phyloP scores from a whole-genome alignment of 2,797 vertebrate species.

The Lycodopsis pacificus region DNA sequence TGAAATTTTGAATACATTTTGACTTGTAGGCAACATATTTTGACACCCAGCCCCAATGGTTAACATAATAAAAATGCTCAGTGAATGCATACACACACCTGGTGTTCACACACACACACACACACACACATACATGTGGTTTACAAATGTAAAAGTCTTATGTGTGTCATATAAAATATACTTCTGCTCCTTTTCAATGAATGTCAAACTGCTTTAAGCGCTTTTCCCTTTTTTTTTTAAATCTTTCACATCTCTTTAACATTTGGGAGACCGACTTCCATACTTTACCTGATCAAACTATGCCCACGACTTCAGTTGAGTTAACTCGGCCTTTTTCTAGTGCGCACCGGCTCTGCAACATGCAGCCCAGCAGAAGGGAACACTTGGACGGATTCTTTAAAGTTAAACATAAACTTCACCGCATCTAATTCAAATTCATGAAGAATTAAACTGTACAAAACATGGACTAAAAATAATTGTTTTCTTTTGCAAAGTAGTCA shows the following conservation, averaged over 20 bases:
- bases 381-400: slow-evolving; percentile 61
- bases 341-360: slow-evolving; percentile 52
- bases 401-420: slow-evolving; percentile 41
- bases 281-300: slow-evolving; percentile 34
- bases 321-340: slow-evolving; percentile 22
- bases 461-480: slow-evolving; percentile 75
- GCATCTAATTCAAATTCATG: slow-evolving; percentile 45
- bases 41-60: slow-evolving; percentile 20
- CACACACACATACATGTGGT: slow-evolving; percentile 27
- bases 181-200: slow-evolving; percentile 20
- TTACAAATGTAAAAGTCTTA: slow-evolving; percentile 57
- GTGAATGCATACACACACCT: slow-evolving; percentile 37
- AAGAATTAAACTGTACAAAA: slow-evolving; percentile 77
- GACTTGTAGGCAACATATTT: neutral
- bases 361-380: slow-evolving; percentile 39
- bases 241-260: slow-evolving; percentile 24
- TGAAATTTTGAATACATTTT: neutral
- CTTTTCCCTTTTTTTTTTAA: slow-evolving; percentile 51
- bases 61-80: slow-evolving; percentile 36
- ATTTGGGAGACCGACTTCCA: neutral
- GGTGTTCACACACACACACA: slow-evolving; percentile 11
- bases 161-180: slow-evolving; percentile 57
- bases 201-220: slow-evolving; percentile 11
- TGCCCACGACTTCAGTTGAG: neutral
- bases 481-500: slow-evolving; percentile 64